Evolutionary conservation across 1,140 invertebrate species (phyloP).

Genomic region (Drosophila suzukii): DNA sequence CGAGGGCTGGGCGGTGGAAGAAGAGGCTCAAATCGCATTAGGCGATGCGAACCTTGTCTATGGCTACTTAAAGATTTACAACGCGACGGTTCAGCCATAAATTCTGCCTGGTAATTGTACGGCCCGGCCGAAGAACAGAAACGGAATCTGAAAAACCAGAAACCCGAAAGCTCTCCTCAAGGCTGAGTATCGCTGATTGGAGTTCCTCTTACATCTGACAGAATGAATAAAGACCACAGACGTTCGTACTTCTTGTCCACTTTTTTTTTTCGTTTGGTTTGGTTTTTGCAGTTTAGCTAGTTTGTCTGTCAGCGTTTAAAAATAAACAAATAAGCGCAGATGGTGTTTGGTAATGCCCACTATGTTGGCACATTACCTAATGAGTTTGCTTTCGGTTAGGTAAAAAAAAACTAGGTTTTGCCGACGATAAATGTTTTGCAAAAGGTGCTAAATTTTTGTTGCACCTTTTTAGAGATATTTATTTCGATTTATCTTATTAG

Average conservation of each 20-base stretch:
- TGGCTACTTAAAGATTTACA: constrained; percentile 64
- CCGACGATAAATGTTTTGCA: constrained; percentile 29
- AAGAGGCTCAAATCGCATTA: constrained; percentile 48
- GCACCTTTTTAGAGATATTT: background rate
- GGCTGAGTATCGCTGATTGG: constrained; percentile 33
- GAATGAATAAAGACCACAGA: constrained; percentile 35
- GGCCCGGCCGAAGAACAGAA: constrained; percentile 7
- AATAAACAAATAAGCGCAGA: constrained; percentile 37
- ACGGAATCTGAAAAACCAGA: constrained; percentile 15
- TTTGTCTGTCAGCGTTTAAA: constrained; percentile 43
- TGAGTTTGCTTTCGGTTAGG: constrained; percentile 23
- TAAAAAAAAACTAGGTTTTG: constrained; percentile 9
- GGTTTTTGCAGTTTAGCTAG: constrained; percentile 14
- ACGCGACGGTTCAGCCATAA: constrained; percentile 45
- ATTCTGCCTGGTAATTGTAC: constrained; percentile 53
- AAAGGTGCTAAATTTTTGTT: constrained; percentile 8
- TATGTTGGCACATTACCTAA: constrained; percentile 39
- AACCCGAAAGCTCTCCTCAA: constrained; percentile 45
- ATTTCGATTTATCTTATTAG: background rate
- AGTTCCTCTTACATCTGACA: constrained; percentile 33
- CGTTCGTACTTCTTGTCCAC: constrained; percentile 24
- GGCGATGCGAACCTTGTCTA: constrained; percentile 51
- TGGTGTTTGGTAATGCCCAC: constrained; percentile 37
- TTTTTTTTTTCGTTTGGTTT: background rate
- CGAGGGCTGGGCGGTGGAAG: background rate